Conservation (phyloP, 1,140 invertebrate genomes). For the Pseudomyrmex flavicornis region DNA sequence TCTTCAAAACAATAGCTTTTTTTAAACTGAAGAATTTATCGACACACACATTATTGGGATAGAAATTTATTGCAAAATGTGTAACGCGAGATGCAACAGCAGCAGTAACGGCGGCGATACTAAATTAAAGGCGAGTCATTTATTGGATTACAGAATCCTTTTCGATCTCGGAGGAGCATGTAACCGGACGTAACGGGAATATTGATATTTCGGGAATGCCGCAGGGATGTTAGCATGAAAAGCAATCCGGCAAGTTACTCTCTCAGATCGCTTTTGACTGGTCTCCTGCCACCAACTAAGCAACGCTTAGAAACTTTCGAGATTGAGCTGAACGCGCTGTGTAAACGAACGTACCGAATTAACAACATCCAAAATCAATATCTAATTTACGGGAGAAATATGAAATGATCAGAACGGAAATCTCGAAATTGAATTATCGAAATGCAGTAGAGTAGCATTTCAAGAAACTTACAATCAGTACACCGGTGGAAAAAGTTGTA, state of each 20-base stretch:
- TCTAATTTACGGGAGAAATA: slow-evolving; percentile 35
- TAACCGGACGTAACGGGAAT: slow-evolving; percentile 15
- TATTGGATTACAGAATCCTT: slow-evolving; percentile 13
- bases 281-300: slow-evolving; percentile 9
- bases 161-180: not conserved
- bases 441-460: not conserved
- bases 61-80: slow-evolving; percentile 17
- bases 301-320: slow-evolving; percentile 44
- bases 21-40: too few relatives aligned
- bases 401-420: too few relatives aligned
- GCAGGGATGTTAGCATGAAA: slow-evolving; percentile 30
- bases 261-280: slow-evolving; percentile 39
- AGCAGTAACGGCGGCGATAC: not conserved
- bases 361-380: slow-evolving; percentile 48
- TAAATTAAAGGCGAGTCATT: slow-evolving; percentile 37
- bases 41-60: not conserved
- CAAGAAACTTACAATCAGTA: slow-evolving; percentile 16
- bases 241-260: slow-evolving; percentile 29
- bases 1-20: too few relatives aligned
- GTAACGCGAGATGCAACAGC: not conserved
- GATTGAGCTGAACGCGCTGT: slow-evolving; percentile 27
- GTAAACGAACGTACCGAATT: slow-evolving; percentile 58
- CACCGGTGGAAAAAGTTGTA: too few relatives aligned
- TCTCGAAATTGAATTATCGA: slow-evolving; percentile 3
- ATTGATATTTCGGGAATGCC: slow-evolving; percentile 46